Base-by-base conservation (phyloP, 2,113 vertebrate genomes). In the Passer domesticus region DNA sequence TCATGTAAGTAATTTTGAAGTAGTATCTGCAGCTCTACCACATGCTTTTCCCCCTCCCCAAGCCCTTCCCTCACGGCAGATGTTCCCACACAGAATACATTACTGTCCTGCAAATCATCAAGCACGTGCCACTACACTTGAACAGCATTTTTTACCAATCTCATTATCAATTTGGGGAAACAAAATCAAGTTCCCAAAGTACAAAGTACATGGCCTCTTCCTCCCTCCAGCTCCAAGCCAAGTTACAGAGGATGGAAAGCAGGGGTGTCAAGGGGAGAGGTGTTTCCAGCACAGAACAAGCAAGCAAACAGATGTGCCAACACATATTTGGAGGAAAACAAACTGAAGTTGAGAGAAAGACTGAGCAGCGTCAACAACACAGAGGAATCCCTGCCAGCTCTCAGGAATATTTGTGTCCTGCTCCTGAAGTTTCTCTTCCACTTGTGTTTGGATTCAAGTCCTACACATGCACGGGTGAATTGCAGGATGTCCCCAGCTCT, bases 271-370 rank as follows among this genome's bases (percentile, higher is more conserved):
- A 25, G 82, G 74, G 53, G 72, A 94, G 25, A 79, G 46, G 72
- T 56, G 52, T 72, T 95, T 91, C 16, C 70, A 73, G 80, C 47
- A 41, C 49, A 35, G 60, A 92, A 80, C 81, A 23, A 41, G 62
- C 82, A 66, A 94, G 87, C 39, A 96, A 93, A 94, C 91, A 97
- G 95, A 79, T 85, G 81, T 50, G 83, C 68, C 16, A 17, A 60
- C 73, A 94, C 59, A n/a, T 55, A 94, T 82, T 93, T 83, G 87
- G 75, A 91, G 53, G 33, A 74, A 90, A 93, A 66, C 47, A 88
- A 88, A 89, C 59, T 43, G 23, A 67, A 56, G 63, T 73, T 60
- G 82, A 82, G 66, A 87, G 69, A 92, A 83, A 77, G 76, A n/a
- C 86, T 33, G 13, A 3, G 39, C 76, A 70, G 60, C 83, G 86